Conservation (phyloP, 2,113 vertebrate species). For the Anolis carolinensis region DNA sequence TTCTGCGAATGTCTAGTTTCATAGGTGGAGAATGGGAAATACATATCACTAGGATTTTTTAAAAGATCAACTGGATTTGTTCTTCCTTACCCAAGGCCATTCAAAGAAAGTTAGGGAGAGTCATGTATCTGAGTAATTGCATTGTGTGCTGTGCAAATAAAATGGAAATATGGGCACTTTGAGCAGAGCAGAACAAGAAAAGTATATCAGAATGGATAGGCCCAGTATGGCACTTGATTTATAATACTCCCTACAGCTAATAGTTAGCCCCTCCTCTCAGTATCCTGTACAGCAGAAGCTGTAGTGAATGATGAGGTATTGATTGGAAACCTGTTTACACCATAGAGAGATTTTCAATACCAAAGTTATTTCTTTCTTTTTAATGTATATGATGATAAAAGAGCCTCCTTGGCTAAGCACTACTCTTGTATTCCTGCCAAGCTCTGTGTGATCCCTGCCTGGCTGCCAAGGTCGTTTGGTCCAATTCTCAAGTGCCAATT, state of each 20-base stretch:
- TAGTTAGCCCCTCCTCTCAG: not conserved
- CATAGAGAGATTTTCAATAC: not conserved
- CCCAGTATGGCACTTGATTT: not conserved
- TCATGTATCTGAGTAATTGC: conserved; percentile 2
- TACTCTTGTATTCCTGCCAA: conserved; percentile 15
- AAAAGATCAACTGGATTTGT: not conserved
- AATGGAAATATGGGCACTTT: not conserved
- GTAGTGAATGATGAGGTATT: conserved; percentile 19
- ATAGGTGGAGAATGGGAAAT: not conserved
- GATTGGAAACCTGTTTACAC: conserved; percentile 9
- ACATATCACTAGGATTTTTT: too few relatives aligned
- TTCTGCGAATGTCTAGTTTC: too few relatives aligned
- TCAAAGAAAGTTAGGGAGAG: not conserved
- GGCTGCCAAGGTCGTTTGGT: conserved; percentile 26
- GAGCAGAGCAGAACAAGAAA: not conserved
- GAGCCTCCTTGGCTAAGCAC: not conserved
- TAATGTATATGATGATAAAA: conserved; percentile 16
- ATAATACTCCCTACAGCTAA: not conserved
- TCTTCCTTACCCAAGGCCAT: too few relatives aligned
- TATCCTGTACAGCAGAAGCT: not conserved
- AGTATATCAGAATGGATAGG: not conserved
- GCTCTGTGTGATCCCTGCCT: not conserved
- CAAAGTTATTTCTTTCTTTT: not conserved
- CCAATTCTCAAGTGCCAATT: conserved; percentile 13
- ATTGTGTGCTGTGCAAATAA: not conserved